Evolutionary conservation across 2,888 invertebrate genomes (phyloP).

Genomic region (Drosophila prostipennis): DNA sequence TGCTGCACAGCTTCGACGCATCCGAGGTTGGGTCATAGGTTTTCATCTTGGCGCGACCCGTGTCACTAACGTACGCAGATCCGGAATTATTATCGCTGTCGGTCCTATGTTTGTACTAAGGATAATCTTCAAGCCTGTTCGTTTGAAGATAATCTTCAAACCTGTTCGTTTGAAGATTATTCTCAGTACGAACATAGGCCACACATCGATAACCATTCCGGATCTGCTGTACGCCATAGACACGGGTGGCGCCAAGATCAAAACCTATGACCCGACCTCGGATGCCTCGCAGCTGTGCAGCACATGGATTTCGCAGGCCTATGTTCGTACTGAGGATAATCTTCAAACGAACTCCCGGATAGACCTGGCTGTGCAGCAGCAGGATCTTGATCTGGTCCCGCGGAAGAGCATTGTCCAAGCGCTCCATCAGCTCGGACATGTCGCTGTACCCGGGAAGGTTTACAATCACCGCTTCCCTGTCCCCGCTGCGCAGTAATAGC

Average conservation of each 20-base stretch:
- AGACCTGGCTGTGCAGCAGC: conserved; percentile 93
- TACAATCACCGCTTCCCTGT: conserved; percentile 88
- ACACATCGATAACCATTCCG: too few relatives aligned
- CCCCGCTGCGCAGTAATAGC: conserved; percentile 85
- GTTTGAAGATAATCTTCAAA: too few relatives aligned
- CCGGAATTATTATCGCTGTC: conserved; percentile 97
- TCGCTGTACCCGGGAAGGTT: conserved; percentile 98
- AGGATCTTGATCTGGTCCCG: conserved; percentile 85
- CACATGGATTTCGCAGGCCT: too few relatives aligned
- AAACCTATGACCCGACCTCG: too few relatives aligned
- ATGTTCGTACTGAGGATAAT: conserved; percentile 98
- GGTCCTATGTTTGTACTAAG: too few relatives aligned
- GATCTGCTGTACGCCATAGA: too few relatives aligned
- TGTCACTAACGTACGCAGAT: conserved; percentile 96
- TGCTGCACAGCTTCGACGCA: conserved; percentile 90
- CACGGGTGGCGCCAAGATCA: too few relatives aligned
- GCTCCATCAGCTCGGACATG: conserved; percentile 90
- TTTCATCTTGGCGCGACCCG: conserved; percentile 96
- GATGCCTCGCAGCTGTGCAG: too few relatives aligned
- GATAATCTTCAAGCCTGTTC: too few relatives aligned
- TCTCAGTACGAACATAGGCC: too few relatives aligned
- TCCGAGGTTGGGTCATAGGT: conserved; percentile 92
- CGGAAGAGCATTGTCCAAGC: conserved; percentile 83
- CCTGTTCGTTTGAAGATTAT: too few relatives aligned
- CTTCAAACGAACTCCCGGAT: conserved; percentile 87